Evolutionary conservation across 1,140 invertebrate genomes (phyloP), one percentile per base, ranked within the genome.

Genomic region (Heliconius congener): DNA sequence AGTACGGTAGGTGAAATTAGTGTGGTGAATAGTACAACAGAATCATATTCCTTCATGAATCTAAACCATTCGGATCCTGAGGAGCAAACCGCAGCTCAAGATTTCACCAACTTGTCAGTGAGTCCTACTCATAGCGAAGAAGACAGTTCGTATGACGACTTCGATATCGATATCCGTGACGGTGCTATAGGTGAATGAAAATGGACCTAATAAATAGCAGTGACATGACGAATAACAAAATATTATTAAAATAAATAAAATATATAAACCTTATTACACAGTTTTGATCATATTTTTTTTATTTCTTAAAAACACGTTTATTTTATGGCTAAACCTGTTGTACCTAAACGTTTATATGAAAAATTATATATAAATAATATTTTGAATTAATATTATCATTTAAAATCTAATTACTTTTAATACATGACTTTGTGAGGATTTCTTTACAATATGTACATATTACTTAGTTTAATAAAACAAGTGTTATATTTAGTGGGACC

Each of bases 111-210:
- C 11, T 11, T 27, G 3, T 11, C 60, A 4, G 13, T 66, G 11
- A 66, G 23, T 66, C 60, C 60, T 13, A 1, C 27, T 30, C 30
- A 66, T 42, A 34, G 37, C 8, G 70, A 66, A 39, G 74, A 76
- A 27, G 57, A 76, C n/a, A 76, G 52, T 39, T 23, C 55, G 11
- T 57, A 50, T 50, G 72, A 74, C 18, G 30, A 55, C 34, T 74
- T 55, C 55, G 50, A 74, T 74, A 74, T 74, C 3, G 73, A 74
- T 55, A 42, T 74, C 8, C 50, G 73, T 34, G 27, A 55, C 16
- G 73, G 73, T 18, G 27, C 57, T 34, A 73, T 52, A 73, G 60
- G 60, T 16, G 60, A 66, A 66, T 66, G 11, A 27, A 11, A 30
- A 16, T 66, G 8, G 11, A 11, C n/a, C 3, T 23, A 23, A 66